Percentiles rank a stretch among this genome's conserved stretches.
These are phyloP conservation scores for Siphonodentalium dalli DNA, from an alignment of 2,888 invertebrate genomes.

Conservation along the genomic window DNA sequence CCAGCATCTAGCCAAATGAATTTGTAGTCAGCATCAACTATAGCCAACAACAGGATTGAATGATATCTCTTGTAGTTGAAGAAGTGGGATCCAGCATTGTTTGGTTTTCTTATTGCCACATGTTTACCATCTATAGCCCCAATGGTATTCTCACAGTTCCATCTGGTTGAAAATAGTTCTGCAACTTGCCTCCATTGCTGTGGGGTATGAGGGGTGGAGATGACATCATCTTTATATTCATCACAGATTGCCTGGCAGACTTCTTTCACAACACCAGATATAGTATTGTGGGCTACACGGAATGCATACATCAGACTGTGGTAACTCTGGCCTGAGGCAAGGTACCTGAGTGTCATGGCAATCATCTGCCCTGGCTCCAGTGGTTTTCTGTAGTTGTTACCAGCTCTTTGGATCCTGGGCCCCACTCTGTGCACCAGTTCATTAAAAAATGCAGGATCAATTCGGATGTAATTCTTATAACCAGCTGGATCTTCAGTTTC, in stretches of 20 bases:
- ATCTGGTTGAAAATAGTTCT: constrained; percentile 18
- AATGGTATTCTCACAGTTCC: constrained; percentile 31
- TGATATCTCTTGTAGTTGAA: constrained; percentile 34
- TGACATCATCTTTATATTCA: constrained; percentile 18
- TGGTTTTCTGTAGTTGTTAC: no score
- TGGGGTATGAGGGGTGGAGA: constrained; percentile 12
- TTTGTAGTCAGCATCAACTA: constrained; percentile 36
- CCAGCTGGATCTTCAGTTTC: no score
- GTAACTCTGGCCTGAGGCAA: constrained; percentile 8
- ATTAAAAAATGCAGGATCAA: no score
- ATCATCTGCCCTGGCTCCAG: constrained; percentile 9
- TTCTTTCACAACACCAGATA: background rate
- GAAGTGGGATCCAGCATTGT: constrained; percentile 21
- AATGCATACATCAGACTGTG: background rate
- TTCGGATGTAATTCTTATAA: no score
- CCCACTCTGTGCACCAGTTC: no score
- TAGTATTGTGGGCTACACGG: constrained; percentile 1
- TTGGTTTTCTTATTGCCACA: constrained; percentile 22
- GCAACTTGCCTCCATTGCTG: constrained; percentile 28
- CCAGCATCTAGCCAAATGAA: constrained; percentile 32
- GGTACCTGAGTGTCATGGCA: constrained; percentile 6
- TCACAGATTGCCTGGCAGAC: constrained; percentile 7
- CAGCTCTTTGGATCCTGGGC: no score
- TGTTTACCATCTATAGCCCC: constrained; percentile 39
- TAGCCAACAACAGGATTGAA: constrained; percentile 28